Percentiles rank a stretch among this genome's conserved stretches.
phyloP scores from a whole-genome alignment of 2,888 invertebrate genomes.

The Seira musarum region DNA sequence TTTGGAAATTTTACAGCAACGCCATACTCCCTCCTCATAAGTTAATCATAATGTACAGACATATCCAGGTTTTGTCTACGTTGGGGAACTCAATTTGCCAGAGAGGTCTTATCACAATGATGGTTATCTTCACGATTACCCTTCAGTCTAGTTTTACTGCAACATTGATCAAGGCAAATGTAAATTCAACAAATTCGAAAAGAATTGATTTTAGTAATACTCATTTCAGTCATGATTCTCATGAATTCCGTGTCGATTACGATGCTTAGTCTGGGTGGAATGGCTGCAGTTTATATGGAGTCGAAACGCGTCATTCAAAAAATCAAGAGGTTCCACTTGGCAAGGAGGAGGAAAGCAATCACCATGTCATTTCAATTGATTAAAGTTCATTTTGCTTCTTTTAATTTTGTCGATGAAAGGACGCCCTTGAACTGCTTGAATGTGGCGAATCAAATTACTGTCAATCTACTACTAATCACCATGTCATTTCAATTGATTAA shows the following conservation, averaged over 20 bases:
- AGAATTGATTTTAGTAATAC: background rate
- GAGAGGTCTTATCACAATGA: background rate
- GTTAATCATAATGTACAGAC: background rate
- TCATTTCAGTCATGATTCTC: background rate
- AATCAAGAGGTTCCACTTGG: background rate
- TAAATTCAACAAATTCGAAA: background rate
- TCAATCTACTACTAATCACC: background rate
- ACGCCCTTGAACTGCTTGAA: background rate
- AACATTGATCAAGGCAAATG: background rate
- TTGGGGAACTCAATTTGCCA: background rate
- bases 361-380: background rate
- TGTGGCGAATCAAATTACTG: background rate
- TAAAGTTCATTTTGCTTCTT: background rate
- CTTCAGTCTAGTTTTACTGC: background rate
- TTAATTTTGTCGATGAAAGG: constrained; percentile 4
- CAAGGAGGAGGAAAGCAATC: background rate
- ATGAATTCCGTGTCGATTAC: background rate
- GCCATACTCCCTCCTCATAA: no score
- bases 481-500: background rate
- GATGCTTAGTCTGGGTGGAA: background rate
- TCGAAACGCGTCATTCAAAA: background rate
- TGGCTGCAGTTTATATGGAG: background rate
- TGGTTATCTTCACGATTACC: background rate
- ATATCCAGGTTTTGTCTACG: background rate
- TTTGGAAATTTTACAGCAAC: no score